These are phyloP conservation scores for Homarus gammarus DNA, from an alignment of 2,888 invertebrate genomes.

Conservation along the genomic window DNA sequence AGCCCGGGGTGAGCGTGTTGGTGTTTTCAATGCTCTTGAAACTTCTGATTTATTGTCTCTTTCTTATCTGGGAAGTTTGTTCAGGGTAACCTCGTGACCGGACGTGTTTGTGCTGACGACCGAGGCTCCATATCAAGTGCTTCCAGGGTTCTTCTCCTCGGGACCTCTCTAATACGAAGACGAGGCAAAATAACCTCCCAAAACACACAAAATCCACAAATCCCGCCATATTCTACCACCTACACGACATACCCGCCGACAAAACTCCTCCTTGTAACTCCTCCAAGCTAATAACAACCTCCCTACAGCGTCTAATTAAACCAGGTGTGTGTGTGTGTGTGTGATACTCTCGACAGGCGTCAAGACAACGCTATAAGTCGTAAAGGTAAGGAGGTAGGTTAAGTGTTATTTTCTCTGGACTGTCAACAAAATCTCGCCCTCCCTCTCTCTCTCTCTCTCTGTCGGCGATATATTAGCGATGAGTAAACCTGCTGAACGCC, in stretches of 20 bases:
- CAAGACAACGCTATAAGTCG: not conserved
- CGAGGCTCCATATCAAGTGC: conserved; percentile 29
- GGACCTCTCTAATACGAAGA: conserved; percentile 2
- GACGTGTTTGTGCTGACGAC: conserved; percentile 57
- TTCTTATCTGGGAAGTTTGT: conserved; percentile 57
- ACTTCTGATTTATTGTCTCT: conserved; percentile 49
- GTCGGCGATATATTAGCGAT: not conserved
- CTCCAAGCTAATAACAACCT: too few relatives aligned
- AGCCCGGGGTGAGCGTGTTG: conserved; percentile 33
- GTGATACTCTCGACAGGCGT: too few relatives aligned
- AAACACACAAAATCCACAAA: too few relatives aligned
- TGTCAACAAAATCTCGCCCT: not conserved
- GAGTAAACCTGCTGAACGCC: not conserved
- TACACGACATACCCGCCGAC: too few relatives aligned
- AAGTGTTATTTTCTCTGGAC: not conserved
- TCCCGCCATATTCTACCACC: too few relatives aligned
- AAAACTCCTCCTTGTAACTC: too few relatives aligned
- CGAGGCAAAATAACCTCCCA: not conserved
- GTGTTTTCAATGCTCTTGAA: conserved; percentile 59
- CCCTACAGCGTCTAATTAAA: not conserved
- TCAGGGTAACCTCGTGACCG: conserved; percentile 51
- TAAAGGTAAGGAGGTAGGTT: not conserved
- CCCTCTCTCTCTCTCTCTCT: too few relatives aligned
- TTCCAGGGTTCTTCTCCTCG: not conserved
- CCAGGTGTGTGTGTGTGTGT: too few relatives aligned